phyloP scores from a whole-genome alignment of 2,797 vertebrate species.

The Chiloscyllium punctatum region DNA sequence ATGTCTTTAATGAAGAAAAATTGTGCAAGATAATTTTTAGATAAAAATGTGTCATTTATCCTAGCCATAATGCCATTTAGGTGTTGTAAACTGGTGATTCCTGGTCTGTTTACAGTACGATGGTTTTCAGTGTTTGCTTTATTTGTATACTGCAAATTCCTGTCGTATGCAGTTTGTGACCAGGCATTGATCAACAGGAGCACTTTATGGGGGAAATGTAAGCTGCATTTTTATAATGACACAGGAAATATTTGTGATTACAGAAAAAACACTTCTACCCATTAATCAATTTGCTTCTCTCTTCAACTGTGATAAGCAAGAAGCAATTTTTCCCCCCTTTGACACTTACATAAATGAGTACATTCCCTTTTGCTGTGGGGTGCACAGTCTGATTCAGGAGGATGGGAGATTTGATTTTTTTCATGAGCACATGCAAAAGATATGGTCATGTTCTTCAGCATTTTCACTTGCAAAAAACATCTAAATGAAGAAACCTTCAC shows the following conservation, averaged over 20 bases:
- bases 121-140: slow-evolving; percentile 13
- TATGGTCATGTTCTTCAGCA: neutral
- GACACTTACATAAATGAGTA: neutral
- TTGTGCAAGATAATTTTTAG: slow-evolving; percentile 31
- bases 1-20: slow-evolving; percentile 29
- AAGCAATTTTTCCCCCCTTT: neutral
- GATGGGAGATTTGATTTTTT: neutral
- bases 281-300: slow-evolving; percentile 1
- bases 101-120: slow-evolving; percentile 26
- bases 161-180: neutral
- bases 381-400: neutral
- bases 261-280: neutral
- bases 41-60: neutral
- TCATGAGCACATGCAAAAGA: neutral
- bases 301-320: neutral
- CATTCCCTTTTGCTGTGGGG: neutral
- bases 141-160: neutral
- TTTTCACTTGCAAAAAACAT: neutral
- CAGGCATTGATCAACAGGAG: slow-evolving; percentile 24
- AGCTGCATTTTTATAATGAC: slow-evolving; percentile 10
- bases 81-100: neutral
- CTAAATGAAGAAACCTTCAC: neutral
- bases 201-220: slow-evolving; percentile 26
- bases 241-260: neutral
- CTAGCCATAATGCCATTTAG: slow-evolving; percentile 11